Conservation (phyloP, 1,140 invertebrate genomes). For the Drosophila ogumai region DNA sequence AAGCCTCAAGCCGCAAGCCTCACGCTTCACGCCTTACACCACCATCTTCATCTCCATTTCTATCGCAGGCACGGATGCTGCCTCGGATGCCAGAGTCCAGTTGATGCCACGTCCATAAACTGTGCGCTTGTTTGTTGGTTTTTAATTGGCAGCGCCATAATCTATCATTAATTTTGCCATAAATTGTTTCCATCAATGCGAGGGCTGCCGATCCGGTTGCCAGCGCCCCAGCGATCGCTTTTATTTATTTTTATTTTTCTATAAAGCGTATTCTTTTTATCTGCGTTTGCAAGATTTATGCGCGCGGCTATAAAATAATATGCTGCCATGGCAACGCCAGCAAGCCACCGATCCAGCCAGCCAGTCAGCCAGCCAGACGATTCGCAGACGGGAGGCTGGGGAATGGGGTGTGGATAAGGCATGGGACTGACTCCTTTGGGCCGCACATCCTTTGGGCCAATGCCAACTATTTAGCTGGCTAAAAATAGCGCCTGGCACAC, state of each 20-base stretch:
- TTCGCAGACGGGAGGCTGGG: conserved; percentile 26
- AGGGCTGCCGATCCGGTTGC: conserved; percentile 73
- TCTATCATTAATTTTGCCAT: conserved; percentile 84
- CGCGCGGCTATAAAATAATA: conserved; percentile 82
- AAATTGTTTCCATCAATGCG: conserved; percentile 82
- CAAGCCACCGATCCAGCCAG: neutral
- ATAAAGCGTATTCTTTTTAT: conserved; percentile 81
- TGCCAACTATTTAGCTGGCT: conserved; percentile 79
- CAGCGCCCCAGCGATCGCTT: conserved; percentile 49
- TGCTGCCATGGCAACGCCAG: conserved; percentile 74
- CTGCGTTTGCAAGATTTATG: conserved; percentile 84
- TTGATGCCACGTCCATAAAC: conserved; percentile 66
- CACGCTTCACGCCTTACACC: neutral
- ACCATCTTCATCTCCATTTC: conserved; percentile 44
- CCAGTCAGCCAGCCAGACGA: conserved; percentile 34
- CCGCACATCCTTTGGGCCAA: conserved; percentile 78
- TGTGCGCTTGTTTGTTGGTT: conserved; percentile 82
- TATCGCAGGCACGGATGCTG: conserved; percentile 18
- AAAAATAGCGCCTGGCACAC: conserved; percentile 66
- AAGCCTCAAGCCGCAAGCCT: neutral
- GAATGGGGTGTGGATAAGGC: conserved; percentile 23
- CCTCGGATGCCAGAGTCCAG: conserved; percentile 5
- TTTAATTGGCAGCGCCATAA: conserved; percentile 83
- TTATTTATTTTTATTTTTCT: conserved; percentile 83
- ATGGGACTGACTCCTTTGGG: conserved; percentile 45